These are phyloP conservation scores for Andricus grossulariae DNA, from an alignment of 1,140 invertebrate species.

Conservation along the genomic window DNA sequence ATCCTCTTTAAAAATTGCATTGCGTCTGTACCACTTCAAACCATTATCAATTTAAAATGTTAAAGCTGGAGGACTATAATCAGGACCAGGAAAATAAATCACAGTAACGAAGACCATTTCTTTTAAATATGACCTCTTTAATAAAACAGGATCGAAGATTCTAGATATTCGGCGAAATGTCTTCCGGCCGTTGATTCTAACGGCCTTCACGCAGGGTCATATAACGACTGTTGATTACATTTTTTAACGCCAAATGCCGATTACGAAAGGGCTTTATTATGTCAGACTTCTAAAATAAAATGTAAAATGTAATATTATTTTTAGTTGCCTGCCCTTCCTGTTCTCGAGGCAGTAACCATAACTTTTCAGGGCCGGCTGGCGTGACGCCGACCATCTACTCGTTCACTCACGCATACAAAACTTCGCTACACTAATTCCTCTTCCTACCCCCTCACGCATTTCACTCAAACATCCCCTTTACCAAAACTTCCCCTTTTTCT, in stretches of 20 bases:
- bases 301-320: slow-evolving; percentile 70
- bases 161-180: slow-evolving; percentile 56
- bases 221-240: slow-evolving; percentile 52
- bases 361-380: slow-evolving; percentile 68
- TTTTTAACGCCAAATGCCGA: slow-evolving; percentile 46
- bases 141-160: slow-evolving; percentile 46
- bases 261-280: slow-evolving; percentile 43
- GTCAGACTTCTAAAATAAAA: background rate
- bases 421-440: slow-evolving; percentile 57
- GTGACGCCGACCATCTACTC: slow-evolving; percentile 71
- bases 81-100: slow-evolving; percentile 9
- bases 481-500: slow-evolving; percentile 32
- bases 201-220: slow-evolving; percentile 46
- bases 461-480: slow-evolving; percentile 40
- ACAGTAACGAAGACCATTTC: background rate
- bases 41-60: background rate
- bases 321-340: slow-evolving; percentile 62
- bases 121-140: slow-evolving; percentile 11
- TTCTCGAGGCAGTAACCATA: slow-evolving; percentile 70
- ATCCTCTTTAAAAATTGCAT: background rate
- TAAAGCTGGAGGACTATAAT: background rate
- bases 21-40: background rate
- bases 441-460: slow-evolving; percentile 48
- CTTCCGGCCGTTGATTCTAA: slow-evolving; percentile 65
- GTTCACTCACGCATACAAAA: slow-evolving; percentile 67